Base-by-base conservation (phyloP, 2,888 invertebrate genomes). In the Eretmocerus hayati region DNA sequence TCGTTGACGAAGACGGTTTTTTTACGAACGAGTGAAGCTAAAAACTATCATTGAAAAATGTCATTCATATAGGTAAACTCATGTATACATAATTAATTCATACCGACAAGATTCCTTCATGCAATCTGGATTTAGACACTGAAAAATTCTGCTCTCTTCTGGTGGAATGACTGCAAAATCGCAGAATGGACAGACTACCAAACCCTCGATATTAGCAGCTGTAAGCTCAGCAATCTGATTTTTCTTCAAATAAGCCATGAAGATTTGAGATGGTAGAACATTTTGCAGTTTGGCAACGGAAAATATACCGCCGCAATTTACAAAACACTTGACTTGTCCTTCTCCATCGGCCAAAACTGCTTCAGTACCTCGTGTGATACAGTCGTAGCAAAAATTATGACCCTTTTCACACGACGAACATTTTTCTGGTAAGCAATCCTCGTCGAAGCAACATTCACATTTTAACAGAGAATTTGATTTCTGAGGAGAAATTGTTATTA, bases 131-230 rank as follows among this genome's bases (percentile, higher is more conserved):
- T 80, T 79, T 5, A 75, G 65, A 58, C 80, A 81, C 23, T 68
- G 69, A 58, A 81, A 78, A 2, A 79, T 65, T 53, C 68, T 72
- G 50, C 74, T 69, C 6, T 58, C 65, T 13, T 64, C 64, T 2
- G 66, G 58, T 4, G 77, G 76, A 56, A 80, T 76, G 18, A 73
- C 75, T 16, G 76, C 76, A 62, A 78, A 81, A 55, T 76, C 74
- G 60, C 80, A 81, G 61, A 77, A 79, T 15, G 79, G 79, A 64
- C 81, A 81, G 16, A 64, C 63, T 48, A 75, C 79, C 30, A 81
- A 64, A 52, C 77, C 78, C 20, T 76, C 74, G 35, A 80, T 74
- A 20, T 73, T 74, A 1, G 79, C 79, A 4, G 72, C 66, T 55
- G 67, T 68, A 11, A 80, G 68, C 63, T 80, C 80, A 49, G 75